phyloP scores from a whole-genome alignment of 2,888 invertebrate species.

The Allygus modestus region DNA sequence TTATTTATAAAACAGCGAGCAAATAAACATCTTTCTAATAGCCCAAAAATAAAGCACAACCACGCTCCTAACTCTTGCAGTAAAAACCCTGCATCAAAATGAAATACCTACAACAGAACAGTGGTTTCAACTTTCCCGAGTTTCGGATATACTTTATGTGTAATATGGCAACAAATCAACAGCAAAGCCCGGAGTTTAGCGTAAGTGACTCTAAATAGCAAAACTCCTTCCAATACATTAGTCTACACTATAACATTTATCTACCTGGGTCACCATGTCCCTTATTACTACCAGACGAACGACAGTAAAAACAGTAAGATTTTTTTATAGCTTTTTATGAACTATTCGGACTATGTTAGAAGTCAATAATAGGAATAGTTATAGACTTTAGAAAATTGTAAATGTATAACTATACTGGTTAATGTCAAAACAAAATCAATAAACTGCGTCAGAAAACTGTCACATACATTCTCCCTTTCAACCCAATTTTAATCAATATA shows the following conservation, averaged over 20 bases:
- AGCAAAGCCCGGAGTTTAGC: conserved; percentile 6
- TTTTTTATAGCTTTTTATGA: no score
- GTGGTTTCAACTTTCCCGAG: neutral
- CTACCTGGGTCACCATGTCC: neutral
- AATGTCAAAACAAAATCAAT: no score
- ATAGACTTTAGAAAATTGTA: no score
- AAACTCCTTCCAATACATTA: conserved; percentile 42
- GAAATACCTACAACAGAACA: neutral
- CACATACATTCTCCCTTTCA: no score
- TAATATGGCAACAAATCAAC: conserved; percentile 34
- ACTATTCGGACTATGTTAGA: no score
- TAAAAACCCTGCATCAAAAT: neutral
- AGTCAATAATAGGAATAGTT: no score
- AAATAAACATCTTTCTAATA: no score
- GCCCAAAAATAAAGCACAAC: no score
- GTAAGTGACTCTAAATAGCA: conserved; percentile 41
- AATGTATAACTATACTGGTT: no score
- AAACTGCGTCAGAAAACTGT: no score
- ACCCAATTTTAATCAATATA: no score
- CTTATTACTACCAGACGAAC: neutral
- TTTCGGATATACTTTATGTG: neutral
- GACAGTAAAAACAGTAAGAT: neutral
- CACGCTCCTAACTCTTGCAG: neutral
- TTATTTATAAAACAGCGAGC: no score
- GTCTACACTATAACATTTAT: neutral